Base-by-base conservation (phyloP, 92 coral and sea anemone species). In the Paramuricea clavata region DNA sequence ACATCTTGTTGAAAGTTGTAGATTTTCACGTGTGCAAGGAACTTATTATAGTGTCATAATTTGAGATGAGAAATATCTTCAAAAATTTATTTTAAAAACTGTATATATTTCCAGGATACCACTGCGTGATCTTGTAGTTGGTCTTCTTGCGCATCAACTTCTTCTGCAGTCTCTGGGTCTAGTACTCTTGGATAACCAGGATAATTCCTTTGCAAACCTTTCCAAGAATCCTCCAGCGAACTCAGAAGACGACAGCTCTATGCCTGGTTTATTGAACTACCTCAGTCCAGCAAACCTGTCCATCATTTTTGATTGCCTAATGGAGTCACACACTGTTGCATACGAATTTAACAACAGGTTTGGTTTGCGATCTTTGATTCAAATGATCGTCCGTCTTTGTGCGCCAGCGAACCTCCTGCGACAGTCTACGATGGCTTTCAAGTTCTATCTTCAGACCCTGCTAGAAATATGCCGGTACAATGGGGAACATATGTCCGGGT, bases 311-410 rank as follows among this genome's bases (percentile, higher is more conserved):
- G 99, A 97, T 52, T 97, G 99, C 74, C 82, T 97, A 64, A 97
- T 97, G 99, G 99, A 97, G 83, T 97, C 99, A 0, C 99, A 97
- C 82, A 94, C 95, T 2, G 97, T 94, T 0, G 99, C 99, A 17
- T 97, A 94, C 67, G 99, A 97, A 89, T 97, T 97, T 82, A 97
- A 97, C 89, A 94, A 98, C 34, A 87, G 99, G 11, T 94, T 98
- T 4, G 99, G 99, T 41, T 41, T 97, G 69, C 88, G 99, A 30
- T 93, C 98, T 54, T 81, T 97, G 74, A 94, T 97, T 65, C 99
- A 97, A 87, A 97, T 93, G 86, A 92, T 97, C 22, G 90, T 95
- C 22, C 96, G 94, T 59, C 92, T 97, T 15, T 93, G 93, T 28
- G 97, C 95, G 12, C 98, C 98, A 22, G 98, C 98, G 69, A 97